Evolutionary conservation across 2,113 vertebrate species (phyloP), one percentile per base, ranked within the genome.

Genomic region (Oncorhynchus clarkii): DNA sequence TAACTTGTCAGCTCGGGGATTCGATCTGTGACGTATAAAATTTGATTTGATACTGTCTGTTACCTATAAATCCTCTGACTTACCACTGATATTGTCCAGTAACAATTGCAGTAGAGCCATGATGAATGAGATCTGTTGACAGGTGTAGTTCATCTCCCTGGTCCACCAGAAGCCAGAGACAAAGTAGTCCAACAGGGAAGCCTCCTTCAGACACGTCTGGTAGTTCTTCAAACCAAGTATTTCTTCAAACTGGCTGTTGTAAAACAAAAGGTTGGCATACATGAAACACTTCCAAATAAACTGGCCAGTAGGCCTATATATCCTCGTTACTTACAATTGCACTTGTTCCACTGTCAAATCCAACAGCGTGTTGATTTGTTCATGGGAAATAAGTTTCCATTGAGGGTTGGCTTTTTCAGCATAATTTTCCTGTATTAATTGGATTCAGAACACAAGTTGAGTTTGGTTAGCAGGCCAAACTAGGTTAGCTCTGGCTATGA

Each of bases 91-190:
- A 78, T 97, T 97, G 54, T 94, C 90, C 83, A 97, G 88, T 80
- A 94, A 51, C 4, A 90, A 89, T 80, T 95, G 85, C 77, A 96
- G 81, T 54, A 96, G 87, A 78, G 93, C 89, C 93, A 97, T 94
- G 80, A 94, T 92, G 84, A 92, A 92, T 73, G 93, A 94, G 54
- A 91, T 78, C 8, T 97, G 95, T 59, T 51, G 27, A 60, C 93
- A 65, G 72, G 82, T 94, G 80, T 97, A 95, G 1, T 90, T 82
- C 88, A 85, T 92, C 78, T 88, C 91, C 86, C 89, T 96, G 51
- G 94, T 93, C 96, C 96, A 97, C 69, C 91, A 93, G 90, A 97
- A 94, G 67, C 94, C 95, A 1, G 89, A 93, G 49, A 93, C 89
- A 78, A 95, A 96, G 89, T 93, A 96, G 84, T 96, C 94, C 51